These are phyloP conservation scores for Eupeodes luniger DNA, from an alignment of 2,888 invertebrate genomes.

Conservation along the genomic window DNA sequence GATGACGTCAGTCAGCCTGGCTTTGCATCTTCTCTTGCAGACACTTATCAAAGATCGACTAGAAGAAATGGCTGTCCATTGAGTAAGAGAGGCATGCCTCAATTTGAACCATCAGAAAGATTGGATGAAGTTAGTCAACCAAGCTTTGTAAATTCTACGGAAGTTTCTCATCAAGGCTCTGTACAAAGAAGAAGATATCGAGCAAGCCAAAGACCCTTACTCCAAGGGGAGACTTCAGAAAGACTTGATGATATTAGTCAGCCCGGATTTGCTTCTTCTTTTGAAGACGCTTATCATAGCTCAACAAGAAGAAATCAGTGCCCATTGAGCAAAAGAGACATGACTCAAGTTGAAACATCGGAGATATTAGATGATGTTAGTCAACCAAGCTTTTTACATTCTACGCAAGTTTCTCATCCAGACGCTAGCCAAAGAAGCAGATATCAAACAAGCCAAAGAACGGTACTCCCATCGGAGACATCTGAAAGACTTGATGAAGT, in stretches of 20 bases:
- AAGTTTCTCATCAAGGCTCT: not conserved
- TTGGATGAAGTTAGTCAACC: conserved; percentile 10
- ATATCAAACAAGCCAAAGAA: not conserved
- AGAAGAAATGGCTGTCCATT: not conserved
- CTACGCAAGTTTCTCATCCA: not conserved
- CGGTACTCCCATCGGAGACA: not conserved
- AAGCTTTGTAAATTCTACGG: not conserved
- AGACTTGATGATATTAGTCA: not conserved
- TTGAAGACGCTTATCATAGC: not conserved
- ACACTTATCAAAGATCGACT: not conserved
- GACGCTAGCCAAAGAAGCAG: not conserved
- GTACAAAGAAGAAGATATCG: not conserved
- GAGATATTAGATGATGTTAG: conserved; percentile 19
- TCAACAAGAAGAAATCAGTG: not conserved
- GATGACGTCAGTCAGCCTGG: conserved; percentile 10
- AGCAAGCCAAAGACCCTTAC: not conserved
- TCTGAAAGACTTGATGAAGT: not conserved
- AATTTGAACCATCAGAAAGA: conserved; percentile 2
- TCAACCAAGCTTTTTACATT: not conserved
- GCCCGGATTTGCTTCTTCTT: not conserved
- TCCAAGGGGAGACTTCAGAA: not conserved
- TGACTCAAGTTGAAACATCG: not conserved
- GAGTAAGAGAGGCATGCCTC: not conserved
- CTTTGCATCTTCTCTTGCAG: not conserved
- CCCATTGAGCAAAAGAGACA: not conserved